Evolutionary conservation across 2,113 vertebrate species (phyloP), one percentile per base, ranked within the genome.

Genomic region (Lepidothrix coronata): DNA sequence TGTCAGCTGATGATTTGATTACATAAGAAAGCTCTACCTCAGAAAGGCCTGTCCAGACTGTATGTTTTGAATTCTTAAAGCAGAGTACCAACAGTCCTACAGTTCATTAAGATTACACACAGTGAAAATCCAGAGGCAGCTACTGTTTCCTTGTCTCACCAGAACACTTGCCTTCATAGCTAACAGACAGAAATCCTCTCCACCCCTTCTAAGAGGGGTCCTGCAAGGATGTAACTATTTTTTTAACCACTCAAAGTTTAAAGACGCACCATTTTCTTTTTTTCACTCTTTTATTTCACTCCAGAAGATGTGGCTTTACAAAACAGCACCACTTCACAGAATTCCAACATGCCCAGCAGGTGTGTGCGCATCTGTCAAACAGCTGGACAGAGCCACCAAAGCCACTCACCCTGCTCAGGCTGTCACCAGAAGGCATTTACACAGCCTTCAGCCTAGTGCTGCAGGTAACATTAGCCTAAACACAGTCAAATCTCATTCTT

Each of bases 351-450:
- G n/a, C 14, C 9, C 0, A 1, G 0, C 6, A 68, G 24, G 16
- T 13, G 31, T 2, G 10, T 4, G 4, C 0, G 0, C 28, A 3
- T 24, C 63, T 30, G 2, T 9, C n/a, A 46, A 22, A 43, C 8
- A 30, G 31, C 55, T 57, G 49, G 35, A 11, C 17, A 22, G 27
- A 52, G 54, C 28, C 54, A 28, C 44, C 44, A 27, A 7, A 52
- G 80, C 35, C 68, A 35, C 39, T 33, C 57, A 9, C 10, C 39
- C 39, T 10, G 11, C 55, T 28, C 21, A 2, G 3, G 24, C 30
- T 22, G 6, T 2, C 7, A 24, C 25, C 35, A 33, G 35, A 27
- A 59, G 23, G 24, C 41, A 61, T 14, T 39, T 14, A 14, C 44
- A 28, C 12, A 54, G 41, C 54, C 28, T 23, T 30, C 48, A 74